Evolutionary conservation across 2,797 vertebrate genomes (phyloP), one percentile per base, ranked within the genome.

Genomic region (Liparis tanakae): DNA sequence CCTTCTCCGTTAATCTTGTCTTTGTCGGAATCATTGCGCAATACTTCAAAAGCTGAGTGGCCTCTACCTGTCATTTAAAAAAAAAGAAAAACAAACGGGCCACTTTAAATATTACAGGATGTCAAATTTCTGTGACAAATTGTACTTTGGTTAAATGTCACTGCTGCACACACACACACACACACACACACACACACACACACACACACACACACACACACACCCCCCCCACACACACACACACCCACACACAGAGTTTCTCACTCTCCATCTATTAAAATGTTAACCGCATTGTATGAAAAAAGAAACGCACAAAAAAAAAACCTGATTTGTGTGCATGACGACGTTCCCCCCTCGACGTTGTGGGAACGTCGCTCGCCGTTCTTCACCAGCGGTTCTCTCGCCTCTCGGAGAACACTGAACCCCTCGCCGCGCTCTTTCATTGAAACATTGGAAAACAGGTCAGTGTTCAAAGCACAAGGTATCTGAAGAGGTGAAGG

Each of bases 251-350:
- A 10, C 5, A 36, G 36, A 36, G 36, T 6, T 43, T 46, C 56
- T 62, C 61, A 46, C 37, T 17, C 20, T 36, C 20, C 25, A 13
- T 70, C 22, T 51, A 20, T 76, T 74, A 9, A 81, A 85, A 83
- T 82, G 70, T 71, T 75, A 76, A 7, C 15, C 57, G 18, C 37
- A 7, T 70, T 22, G 51, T 63, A 4, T 30, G 25, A 10, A 64
- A 56, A 18, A 17, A 39, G 25, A 30, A 30, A 30, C 25, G 4
- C 25, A 30, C 25, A 30, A n/a, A n/a, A n/a, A n/a, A n/a, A n/a
- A n/a, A 50, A n/a, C n/a, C n/a, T n/a, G 30, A 37, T 67, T 12
- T 60, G 25, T 62, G 39, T n/a, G 41, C 15, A 15, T 17, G 3
- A 7, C 34, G 3, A n/a, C n/a, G n/a, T n/a, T n/a, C n/a, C n/a